These are phyloP conservation scores for Liposcelis brunnea DNA, from an alignment of 2,888 invertebrate genomes.

Conservation along the genomic window DNA sequence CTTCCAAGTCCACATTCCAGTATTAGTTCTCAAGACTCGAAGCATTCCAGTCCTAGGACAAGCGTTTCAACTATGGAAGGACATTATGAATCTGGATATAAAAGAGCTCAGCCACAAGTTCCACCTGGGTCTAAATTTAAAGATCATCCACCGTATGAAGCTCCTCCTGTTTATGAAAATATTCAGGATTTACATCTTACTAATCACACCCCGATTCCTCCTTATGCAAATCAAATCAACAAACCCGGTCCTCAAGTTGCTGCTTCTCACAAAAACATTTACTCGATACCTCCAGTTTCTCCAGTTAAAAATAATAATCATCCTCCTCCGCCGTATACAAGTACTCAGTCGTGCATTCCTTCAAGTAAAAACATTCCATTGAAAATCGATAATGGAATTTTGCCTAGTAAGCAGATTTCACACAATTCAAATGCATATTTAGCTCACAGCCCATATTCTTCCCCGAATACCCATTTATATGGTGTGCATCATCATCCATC, in stretches of 20 bases:
- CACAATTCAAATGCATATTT: too few species aligned
- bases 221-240: constrained; percentile 22
- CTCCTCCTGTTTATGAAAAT: constrained; percentile 43
- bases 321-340: too few species aligned
- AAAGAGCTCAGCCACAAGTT: constrained; percentile 69
- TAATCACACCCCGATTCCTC: constrained; percentile 11
- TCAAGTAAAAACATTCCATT: too few species aligned
- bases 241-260: constrained; percentile 30
- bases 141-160: constrained; percentile 29
- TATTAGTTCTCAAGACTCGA: constrained; percentile 29
- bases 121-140: constrained; percentile 35
- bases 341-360: too few species aligned
- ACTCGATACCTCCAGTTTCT: too few species aligned
- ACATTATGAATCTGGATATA: constrained; percentile 38
- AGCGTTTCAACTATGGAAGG: constrained; percentile 26
- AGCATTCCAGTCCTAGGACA: constrained; percentile 29
- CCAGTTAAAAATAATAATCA: too few species aligned
- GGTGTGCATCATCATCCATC: too few species aligned
- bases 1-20: constrained; percentile 29
- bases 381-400: too few species aligned
- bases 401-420: too few species aligned
- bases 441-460: too few species aligned
- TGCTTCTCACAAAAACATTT: constrained; percentile 14
- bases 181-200: constrained; percentile 33
- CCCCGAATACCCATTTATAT: too few species aligned